A percentile compares a stretch with the other conserved stretches of the same genome.
phyloP scores from a whole-genome alignment of 2,113 vertebrate genomes.

The Platichthys stellatus region DNA sequence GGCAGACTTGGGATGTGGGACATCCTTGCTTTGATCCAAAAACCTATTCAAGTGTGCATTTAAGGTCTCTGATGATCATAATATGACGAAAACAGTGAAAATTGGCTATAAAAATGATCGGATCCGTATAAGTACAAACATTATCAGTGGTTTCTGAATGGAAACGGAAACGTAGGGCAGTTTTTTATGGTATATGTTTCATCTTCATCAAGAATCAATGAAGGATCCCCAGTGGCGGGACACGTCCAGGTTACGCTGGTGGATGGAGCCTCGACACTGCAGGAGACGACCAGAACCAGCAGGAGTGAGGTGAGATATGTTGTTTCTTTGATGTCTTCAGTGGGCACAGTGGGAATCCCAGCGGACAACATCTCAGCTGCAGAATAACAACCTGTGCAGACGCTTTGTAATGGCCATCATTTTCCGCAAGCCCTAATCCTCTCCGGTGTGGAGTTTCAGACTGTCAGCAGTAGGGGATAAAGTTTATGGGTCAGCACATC shows the following conservation, averaged over 20 bases:
- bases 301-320: conserved; percentile 51
- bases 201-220: not conserved
- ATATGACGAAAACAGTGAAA: too few relatives aligned
- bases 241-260: conserved; percentile 22
- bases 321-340: not conserved
- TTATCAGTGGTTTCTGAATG: too few relatives aligned
- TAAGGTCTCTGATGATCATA: too few relatives aligned
- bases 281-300: conserved; percentile 18
- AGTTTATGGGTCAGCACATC: too few relatives aligned
- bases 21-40: too few relatives aligned
- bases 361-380: not conserved
- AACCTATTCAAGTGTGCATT: too few relatives aligned
- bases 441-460: not conserved
- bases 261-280: conserved; percentile 10
- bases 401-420: not conserved
- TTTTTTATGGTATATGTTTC: not conserved
- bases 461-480: too few relatives aligned
- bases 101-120: too few relatives aligned
- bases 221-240: conserved; percentile 11
- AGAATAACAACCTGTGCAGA: not conserved
- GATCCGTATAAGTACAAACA: too few relatives aligned
- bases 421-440: not conserved
- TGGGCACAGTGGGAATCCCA: not conserved
- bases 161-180: too few relatives aligned
- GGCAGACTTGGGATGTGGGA: too few relatives aligned